Base-by-base conservation (phyloP, 92 coral and sea anemone genomes). In the Porites evermanni region DNA sequence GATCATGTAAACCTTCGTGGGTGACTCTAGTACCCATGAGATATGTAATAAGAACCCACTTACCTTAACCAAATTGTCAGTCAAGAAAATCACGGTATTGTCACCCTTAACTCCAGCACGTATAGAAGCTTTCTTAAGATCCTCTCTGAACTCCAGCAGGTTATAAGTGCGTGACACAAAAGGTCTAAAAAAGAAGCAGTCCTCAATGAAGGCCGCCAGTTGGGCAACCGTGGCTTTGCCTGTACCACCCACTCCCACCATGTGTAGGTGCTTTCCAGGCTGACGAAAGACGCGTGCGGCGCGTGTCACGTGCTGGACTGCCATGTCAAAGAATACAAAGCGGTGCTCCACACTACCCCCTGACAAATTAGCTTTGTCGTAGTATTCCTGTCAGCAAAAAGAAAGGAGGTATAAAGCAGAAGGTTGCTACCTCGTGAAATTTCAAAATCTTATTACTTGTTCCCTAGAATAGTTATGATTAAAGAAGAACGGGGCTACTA, bases 221-320 rank as follows among this genome's bases (percentile, higher is more conserved):
- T 90, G 89, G 19, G 96, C 99, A 53, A 93, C 98, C 51, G 96
- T 93, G 72, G 92, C 87, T 69, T 97, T 97, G 24, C 99, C 99
- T 7, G 98, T 97, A 44, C 99, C 99, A 18, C 99, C 99, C 53
- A 97, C 89, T 20, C 99, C 99, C 58, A 97, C 93, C 94, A 97
- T 83, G 94, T 95, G 86, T 83, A 97, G 82, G 92, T 97, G 99
- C 56, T 94, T 93, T 56, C 96, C 93, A 38, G 98, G 97, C 76
- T 97, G 96, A 87, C 98, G 97, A 90, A 97, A 97, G 50, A 97
- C 99, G 51, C 99, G 98, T 13, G 98, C 98, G 23, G 99, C 98
- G 16, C 99, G 98, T n/a, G 96, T 89, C 81, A 97, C 87, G 82
- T 97, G 99, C 90, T 93, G 95, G 70, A 97, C 84, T 77, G 99